These are phyloP conservation scores for Catocala fraxini DNA, from an alignment of 2,888 invertebrate species.

Conservation along the genomic window DNA sequence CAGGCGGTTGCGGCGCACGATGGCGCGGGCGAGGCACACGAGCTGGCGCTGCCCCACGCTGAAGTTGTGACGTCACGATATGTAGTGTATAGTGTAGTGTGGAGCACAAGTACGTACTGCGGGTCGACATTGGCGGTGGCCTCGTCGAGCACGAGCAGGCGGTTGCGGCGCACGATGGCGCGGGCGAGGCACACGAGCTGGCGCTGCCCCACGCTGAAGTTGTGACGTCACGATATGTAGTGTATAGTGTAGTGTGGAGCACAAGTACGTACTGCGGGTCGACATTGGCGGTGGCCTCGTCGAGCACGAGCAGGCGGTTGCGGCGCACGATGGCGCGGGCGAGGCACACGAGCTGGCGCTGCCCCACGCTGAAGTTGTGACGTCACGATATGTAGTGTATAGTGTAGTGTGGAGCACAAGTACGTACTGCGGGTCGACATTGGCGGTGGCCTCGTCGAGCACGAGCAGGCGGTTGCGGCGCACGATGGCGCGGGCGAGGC, in stretches of 20 bases:
- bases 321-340: constrained; percentile 89
- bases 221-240: constrained; percentile 49
- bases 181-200: constrained; percentile 91
- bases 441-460: constrained; percentile 94
- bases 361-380: constrained; percentile 91
- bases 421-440: constrained; percentile 91
- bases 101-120: constrained; percentile 75
- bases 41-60: constrained; percentile 92
- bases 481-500: constrained; percentile 89
- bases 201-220: constrained; percentile 92
- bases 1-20: constrained; percentile 87
- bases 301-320: constrained; percentile 89
- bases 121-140: constrained; percentile 95
- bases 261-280: constrained; percentile 89
- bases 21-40: constrained; percentile 89
- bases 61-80: constrained; percentile 77
- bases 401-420: too few relatives aligned
- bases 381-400: too few relatives aligned
- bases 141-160: constrained; percentile 91
- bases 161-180: constrained; percentile 88
- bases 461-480: constrained; percentile 88
- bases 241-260: too few relatives aligned
- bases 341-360: constrained; percentile 90
- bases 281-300: constrained; percentile 95
- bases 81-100: too few relatives aligned